A percentile compares a stretch with the other conserved stretches of the same genome.
Conservation (phyloP, 1,140 invertebrate genomes). For the Zophobas atratus region DNA sequence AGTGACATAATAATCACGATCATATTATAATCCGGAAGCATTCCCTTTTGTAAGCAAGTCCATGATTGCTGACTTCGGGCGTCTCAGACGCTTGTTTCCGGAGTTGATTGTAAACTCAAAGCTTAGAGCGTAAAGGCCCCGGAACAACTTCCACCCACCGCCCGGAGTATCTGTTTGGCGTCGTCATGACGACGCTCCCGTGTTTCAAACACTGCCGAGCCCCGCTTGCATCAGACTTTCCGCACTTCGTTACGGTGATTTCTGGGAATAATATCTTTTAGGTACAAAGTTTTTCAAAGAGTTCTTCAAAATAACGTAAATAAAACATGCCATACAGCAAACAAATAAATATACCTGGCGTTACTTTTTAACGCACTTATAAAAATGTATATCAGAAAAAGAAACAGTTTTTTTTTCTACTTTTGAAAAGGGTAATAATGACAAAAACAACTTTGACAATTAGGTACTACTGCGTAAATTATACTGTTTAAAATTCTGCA, state of each 20-base stretch:
- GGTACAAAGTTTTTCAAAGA: slow-evolving; percentile 1
- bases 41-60: slow-evolving; percentile 56
- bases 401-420: too few species aligned
- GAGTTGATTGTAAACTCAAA: slow-evolving; percentile 60
- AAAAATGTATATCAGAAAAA: too few species aligned
- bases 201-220: slow-evolving; percentile 46
- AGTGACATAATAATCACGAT: slow-evolving; percentile 52
- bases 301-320: too few species aligned
- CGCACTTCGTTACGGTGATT: slow-evolving; percentile 48
- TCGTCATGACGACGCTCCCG: slow-evolving; percentile 52
- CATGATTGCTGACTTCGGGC: slow-evolving; percentile 58
- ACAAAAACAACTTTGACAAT: too few species aligned
- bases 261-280: slow-evolving; percentile 3
- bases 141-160: slow-evolving; percentile 31
- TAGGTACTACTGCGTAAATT: too few species aligned
- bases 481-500: too few species aligned
- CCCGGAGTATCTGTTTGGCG: slow-evolving; percentile 55
- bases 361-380: too few species aligned
- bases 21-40: slow-evolving; percentile 52
- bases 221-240: slow-evolving; percentile 30
- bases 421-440: too few species aligned
- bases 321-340: too few species aligned
- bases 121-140: slow-evolving; percentile 45
- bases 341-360: too few species aligned
- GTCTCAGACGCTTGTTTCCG: slow-evolving; percentile 57